Evolutionary conservation across 2,888 invertebrate genomes (phyloP).

Genomic region (Dicycla oo): DNA sequence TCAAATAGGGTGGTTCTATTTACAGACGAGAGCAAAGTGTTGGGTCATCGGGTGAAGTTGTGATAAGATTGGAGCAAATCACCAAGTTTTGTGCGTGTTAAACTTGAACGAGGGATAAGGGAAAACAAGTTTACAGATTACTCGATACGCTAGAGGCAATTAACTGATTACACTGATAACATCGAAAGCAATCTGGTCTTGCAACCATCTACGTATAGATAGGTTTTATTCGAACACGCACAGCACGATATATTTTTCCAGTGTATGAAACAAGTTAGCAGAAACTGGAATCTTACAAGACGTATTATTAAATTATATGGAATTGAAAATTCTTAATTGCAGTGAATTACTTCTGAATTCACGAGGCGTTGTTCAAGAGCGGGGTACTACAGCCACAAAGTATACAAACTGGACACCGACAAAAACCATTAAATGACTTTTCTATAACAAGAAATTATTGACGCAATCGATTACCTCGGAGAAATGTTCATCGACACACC

Average conservation of each 20-base stretch:
- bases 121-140: constrained; percentile 51
- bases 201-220: constrained; percentile 7
- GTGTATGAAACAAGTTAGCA: constrained; percentile 29
- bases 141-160: constrained; percentile 48
- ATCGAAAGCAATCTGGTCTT: constrained; percentile 48
- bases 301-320: constrained; percentile 19
- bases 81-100: constrained; percentile 33
- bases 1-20: constrained; percentile 24
- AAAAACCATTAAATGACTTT: constrained; percentile 60
- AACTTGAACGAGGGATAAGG: constrained; percentile 10
- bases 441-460: constrained; percentile 66
- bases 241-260: background rate
- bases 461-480: constrained; percentile 80
- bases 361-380: constrained; percentile 4
- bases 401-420: constrained; percentile 37
- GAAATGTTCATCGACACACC: constrained; percentile 73
- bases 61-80: constrained; percentile 39
- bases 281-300: constrained; percentile 31
- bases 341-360: constrained; percentile 10
- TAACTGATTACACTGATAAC: constrained; percentile 58
- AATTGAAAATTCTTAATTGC: constrained; percentile 34
- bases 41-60: background rate
- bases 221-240: constrained; percentile 21
- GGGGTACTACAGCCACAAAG: constrained; percentile 12
- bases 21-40: constrained; percentile 5